Conservation (phyloP, 2,888 invertebrate genomes). For the Thereva nobilitata region DNA sequence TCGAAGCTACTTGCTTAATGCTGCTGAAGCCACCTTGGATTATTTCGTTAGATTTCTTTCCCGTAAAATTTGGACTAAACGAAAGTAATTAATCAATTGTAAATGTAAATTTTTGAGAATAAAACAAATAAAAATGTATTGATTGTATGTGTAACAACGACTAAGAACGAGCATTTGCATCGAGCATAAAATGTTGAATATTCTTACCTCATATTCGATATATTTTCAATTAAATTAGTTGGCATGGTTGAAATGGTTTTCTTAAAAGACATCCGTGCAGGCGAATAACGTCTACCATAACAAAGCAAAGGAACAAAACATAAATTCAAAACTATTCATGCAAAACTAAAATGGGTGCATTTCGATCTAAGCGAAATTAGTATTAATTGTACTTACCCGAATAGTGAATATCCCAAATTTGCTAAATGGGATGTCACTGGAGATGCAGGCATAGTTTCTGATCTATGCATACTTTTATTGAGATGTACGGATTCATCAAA, state of each 20-base stretch:
- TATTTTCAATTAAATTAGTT: conserved; percentile 76
- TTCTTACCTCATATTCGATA: conserved; percentile 75
- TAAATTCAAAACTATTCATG: conserved; percentile 39
- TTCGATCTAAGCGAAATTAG: background rate
- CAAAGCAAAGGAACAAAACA: conserved; percentile 40
- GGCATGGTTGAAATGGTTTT: conserved; percentile 81
- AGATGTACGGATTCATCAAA: conserved; percentile 63
- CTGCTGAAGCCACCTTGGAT: conserved; percentile 85
- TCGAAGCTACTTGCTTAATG: conserved; percentile 82
- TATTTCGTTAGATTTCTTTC: conserved; percentile 86
- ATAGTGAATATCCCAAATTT: conserved; percentile 79
- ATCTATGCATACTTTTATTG: conserved; percentile 65
- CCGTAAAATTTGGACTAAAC: conserved; percentile 76
- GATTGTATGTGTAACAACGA: background rate
- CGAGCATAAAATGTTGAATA: conserved; percentile 22
- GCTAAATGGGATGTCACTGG: conserved; percentile 77
- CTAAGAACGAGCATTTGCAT: background rate
- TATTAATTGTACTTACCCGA: conserved; percentile 67
- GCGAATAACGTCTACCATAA: conserved; percentile 76
- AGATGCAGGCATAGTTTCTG: conserved; percentile 74
- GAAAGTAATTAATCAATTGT: background rate
- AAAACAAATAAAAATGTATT: background rate
- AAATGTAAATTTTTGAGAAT: background rate
- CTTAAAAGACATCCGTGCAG: conserved; percentile 79
- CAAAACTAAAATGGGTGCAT: conserved; percentile 33